A percentile compares a stretch with the other conserved stretches of the same genome.
phyloP scores from a whole-genome alignment of 2,797 vertebrate species.

The Kryptopterus vitreolus region DNA sequence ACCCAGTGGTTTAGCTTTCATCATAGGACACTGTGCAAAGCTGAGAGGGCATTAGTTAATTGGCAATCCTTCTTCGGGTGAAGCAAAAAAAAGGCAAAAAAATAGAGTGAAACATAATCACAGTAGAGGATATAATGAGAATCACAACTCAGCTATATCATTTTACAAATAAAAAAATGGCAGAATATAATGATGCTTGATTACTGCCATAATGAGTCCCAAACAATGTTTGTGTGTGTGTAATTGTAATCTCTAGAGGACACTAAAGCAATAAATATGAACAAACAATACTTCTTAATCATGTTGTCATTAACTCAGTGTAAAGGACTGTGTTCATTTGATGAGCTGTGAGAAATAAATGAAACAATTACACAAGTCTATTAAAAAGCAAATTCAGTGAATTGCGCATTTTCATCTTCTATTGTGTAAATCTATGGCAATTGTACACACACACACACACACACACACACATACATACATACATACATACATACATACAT shows the following conservation, averaged over 20 bases:
- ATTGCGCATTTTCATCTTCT: neutral
- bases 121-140: slow-evolving; percentile 32
- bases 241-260: slow-evolving; percentile 31
- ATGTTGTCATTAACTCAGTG: slow-evolving; percentile 34
- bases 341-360: slow-evolving; percentile 42
- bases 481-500: too few relatives aligned
- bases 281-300: slow-evolving; percentile 31
- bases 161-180: slow-evolving; percentile 29
- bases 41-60: slow-evolving; percentile 11
- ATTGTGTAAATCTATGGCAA: neutral
- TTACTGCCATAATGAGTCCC: slow-evolving; percentile 23
- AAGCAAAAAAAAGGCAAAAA: neutral
- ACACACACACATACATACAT: slow-evolving; percentile 5
- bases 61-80: neutral
- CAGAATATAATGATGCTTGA: slow-evolving; percentile 25
- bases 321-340: slow-evolving; percentile 14
- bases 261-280: slow-evolving; percentile 32
- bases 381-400: slow-evolving; percentile 25
- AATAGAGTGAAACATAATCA: slow-evolving; percentile 17
- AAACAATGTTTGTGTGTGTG: slow-evolving; percentile 30
- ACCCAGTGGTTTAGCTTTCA: slow-evolving; percentile 8
- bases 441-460: neutral
- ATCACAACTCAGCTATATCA: slow-evolving; percentile 24
- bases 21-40: neutral
- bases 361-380: slow-evolving; percentile 22